phyloP scores from a whole-genome alignment of 1,140 invertebrate genomes.

The Nebria ingens region DNA sequence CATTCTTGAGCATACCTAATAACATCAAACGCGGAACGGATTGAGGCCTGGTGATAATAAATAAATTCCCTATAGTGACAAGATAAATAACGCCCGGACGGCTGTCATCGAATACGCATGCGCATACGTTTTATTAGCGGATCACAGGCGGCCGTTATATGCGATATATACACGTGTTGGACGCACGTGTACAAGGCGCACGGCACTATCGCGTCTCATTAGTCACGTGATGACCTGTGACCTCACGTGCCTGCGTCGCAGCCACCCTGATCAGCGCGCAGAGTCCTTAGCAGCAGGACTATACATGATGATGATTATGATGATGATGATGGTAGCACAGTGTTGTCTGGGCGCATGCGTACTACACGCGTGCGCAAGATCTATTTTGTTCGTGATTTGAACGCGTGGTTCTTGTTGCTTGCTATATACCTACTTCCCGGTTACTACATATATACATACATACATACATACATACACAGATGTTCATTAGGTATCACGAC shows the following conservation, averaged over 20 bases:
- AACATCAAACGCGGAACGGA: background rate
- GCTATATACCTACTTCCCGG: no score
- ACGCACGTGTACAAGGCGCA: background rate
- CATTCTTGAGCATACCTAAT: no score
- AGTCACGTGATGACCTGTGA: background rate
- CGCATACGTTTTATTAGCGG: background rate
- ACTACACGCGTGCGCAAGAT: no score
- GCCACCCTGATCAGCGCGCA: no score
- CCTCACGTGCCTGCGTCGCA: background rate
- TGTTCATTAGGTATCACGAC: background rate
- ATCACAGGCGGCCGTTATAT: background rate
- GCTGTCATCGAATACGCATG: background rate
- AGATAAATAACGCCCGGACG: background rate
- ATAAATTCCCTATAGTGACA: background rate
- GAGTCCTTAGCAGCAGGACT: no score
- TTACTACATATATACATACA: background rate
- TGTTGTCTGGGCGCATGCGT: no score
- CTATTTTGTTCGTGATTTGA: conserved; percentile 4
- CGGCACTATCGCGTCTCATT: background rate
- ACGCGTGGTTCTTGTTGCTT: background rate
- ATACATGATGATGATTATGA: no score
- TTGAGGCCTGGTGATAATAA: no score
- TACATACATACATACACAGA: background rate
- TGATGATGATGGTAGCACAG: no score
- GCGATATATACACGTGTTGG: background rate